Conservation (phyloP, 2,797 vertebrate genomes). For the Pipistrellus kuhlii region DNA sequence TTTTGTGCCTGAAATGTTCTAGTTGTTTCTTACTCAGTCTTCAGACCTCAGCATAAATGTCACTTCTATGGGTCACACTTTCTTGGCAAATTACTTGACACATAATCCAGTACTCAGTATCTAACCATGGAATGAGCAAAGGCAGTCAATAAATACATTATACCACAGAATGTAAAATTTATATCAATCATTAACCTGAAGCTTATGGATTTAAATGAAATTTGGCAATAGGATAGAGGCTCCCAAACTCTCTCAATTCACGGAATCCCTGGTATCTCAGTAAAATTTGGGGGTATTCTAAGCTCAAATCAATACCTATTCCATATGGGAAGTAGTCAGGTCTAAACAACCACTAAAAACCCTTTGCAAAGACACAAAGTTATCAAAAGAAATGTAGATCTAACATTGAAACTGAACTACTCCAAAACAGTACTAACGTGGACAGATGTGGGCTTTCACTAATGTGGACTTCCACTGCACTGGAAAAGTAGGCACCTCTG, state of each 20-base stretch:
- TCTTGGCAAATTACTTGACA: not conserved
- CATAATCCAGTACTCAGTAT: not conserved
- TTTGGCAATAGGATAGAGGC: not conserved
- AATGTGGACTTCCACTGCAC: accelerated
- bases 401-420: not conserved
- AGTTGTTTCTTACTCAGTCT: not conserved
- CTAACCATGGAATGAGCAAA: not conserved
- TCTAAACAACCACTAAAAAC: not conserved
- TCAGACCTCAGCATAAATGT: not conserved
- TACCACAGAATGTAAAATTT: not conserved
- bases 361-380: not conserved
- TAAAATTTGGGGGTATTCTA: not conserved
- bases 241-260: not conserved
- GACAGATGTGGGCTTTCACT: not conserved
- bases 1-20: not conserved
- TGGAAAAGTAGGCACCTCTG: not conserved
- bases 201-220: not conserved
- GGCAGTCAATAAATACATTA: not conserved
- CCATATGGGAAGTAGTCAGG: not conserved
- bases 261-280: not conserved
- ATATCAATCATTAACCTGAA: not conserved
- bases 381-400: not conserved
- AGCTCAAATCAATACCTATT: not conserved
- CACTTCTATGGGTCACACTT: not conserved
- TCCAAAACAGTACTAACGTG: accelerated